Percentiles rank a stretch among this genome's conserved stretches.
Evolutionary conservation across 2,888 invertebrate species (phyloP).

Genomic region (Hypolimnas misippus): DNA sequence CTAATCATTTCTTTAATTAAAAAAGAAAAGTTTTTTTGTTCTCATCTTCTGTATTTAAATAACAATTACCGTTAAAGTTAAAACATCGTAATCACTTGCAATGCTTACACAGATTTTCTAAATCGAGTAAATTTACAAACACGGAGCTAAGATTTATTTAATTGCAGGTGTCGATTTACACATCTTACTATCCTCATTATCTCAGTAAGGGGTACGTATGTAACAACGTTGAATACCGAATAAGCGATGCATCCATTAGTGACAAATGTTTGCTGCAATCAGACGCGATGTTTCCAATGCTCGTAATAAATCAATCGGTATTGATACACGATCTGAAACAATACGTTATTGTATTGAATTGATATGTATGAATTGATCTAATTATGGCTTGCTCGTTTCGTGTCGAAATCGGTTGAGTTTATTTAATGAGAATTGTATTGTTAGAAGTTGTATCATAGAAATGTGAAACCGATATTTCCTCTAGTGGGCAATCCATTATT

Average conservation of each 20-base stretch:
- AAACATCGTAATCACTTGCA: too few species aligned
- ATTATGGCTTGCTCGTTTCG: background rate
- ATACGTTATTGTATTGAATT: constrained; percentile 13
- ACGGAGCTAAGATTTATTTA: too few species aligned
- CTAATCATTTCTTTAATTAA: too few species aligned
- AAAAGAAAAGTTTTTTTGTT: too few species aligned
- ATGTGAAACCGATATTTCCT: too few species aligned
- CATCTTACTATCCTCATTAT: background rate
- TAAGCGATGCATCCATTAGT: constrained; percentile 47
- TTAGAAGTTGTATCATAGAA: too few species aligned
- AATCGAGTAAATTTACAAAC: too few species aligned
- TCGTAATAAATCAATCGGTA: constrained; percentile 39
- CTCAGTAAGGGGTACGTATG: background rate
- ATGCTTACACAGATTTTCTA: too few species aligned
- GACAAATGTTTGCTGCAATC: constrained; percentile 46
- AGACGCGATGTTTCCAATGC: constrained; percentile 32
- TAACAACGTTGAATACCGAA: constrained; percentile 31
- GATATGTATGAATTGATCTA: constrained; percentile 22
- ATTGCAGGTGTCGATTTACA: background rate
- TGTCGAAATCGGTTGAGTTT: background rate
- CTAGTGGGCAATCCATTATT: too few species aligned
- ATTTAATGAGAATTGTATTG: background rate
- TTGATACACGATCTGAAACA: constrained; percentile 30
- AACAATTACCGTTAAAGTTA: too few species aligned
- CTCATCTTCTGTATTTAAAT: too few species aligned